Conservation (phyloP, 2,113 vertebrate species). For the Micromys minutus region DNA sequence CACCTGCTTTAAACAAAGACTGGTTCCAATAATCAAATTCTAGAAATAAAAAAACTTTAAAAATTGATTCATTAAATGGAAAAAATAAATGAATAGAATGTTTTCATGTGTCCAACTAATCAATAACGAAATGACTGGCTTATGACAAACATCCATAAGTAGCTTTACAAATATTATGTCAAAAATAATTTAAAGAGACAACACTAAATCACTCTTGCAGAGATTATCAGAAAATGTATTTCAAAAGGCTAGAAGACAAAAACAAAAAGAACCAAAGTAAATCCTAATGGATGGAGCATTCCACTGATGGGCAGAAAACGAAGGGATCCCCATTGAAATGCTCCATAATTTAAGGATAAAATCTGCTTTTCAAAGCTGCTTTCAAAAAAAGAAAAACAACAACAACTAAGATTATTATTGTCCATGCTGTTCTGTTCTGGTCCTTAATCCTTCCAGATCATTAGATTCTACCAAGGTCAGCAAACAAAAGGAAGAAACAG, state of each 20-base stretch:
- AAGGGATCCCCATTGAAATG: neutral
- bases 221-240: constrained; percentile 56
- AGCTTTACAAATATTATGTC: constrained; percentile 42
- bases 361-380: constrained; percentile 49
- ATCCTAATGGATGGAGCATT: constrained; percentile 56
- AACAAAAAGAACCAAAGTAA: constrained; percentile 69
- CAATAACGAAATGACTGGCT: constrained; percentile 49
- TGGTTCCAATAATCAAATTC: constrained; percentile 48
- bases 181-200: constrained; percentile 53
- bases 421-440: constrained; percentile 9
- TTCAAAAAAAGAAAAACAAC: neutral
- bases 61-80: neutral
- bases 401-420: neutral
- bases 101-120: constrained; percentile 36
- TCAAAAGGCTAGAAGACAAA: constrained; percentile 65
- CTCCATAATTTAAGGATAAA: constrained; percentile 42
- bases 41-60: neutral
- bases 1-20: constrained; percentile 51
- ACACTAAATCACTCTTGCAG: constrained; percentile 36
- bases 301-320: constrained; percentile 23
- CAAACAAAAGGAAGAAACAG: constrained; percentile 66
- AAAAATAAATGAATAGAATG: constrained; percentile 20
- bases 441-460: constrained; percentile 49
- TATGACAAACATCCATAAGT: neutral
- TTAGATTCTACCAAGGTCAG: constrained; percentile 68